Percentiles rank a stretch among this genome's conserved stretches.
phyloP scores from a whole-genome alignment of 2,797 vertebrate species.

The Pantherophis vulpinus region DNA sequence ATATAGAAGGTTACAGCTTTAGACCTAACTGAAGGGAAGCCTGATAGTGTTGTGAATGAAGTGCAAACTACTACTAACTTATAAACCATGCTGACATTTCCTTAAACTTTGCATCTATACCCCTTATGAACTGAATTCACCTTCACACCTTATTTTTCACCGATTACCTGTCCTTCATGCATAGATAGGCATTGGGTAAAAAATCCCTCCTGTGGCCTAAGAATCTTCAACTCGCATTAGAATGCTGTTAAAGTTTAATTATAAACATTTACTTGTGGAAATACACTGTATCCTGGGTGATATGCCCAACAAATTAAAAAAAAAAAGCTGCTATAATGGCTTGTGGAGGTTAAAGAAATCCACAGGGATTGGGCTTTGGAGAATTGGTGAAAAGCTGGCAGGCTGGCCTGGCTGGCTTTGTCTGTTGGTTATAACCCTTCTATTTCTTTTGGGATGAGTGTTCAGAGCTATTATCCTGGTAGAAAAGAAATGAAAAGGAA shows the following conservation, averaged over 20 bases:
- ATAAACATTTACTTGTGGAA: neutral
- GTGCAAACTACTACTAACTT: neutral
- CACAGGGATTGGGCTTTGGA: neutral
- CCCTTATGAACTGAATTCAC: neutral
- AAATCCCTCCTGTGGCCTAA: neutral
- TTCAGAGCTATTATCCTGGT: neutral
- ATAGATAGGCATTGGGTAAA: neutral
- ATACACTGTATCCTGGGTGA: neutral
- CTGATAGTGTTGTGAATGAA: neutral
- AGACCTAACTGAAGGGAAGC: neutral
- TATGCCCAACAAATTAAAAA: neutral
- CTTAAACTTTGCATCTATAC: neutral
- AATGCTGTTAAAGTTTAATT: neutral
- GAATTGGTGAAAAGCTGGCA: neutral
- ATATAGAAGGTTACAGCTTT: neutral
- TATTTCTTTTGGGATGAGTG: neutral
- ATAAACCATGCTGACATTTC: neutral
- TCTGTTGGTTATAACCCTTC: neutral
- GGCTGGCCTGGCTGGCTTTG: neutral
- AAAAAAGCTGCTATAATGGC: neutral
- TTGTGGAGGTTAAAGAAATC: neutral
- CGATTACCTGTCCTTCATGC: neutral
- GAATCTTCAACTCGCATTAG: neutral
- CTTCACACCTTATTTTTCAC: neutral
- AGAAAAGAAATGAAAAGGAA: neutral